A percentile compares a stretch with the other conserved stretches of the same genome.
Evolutionary conservation across 1,140 invertebrate genomes (phyloP).

Genomic region (Lucilia sericata): DNA sequence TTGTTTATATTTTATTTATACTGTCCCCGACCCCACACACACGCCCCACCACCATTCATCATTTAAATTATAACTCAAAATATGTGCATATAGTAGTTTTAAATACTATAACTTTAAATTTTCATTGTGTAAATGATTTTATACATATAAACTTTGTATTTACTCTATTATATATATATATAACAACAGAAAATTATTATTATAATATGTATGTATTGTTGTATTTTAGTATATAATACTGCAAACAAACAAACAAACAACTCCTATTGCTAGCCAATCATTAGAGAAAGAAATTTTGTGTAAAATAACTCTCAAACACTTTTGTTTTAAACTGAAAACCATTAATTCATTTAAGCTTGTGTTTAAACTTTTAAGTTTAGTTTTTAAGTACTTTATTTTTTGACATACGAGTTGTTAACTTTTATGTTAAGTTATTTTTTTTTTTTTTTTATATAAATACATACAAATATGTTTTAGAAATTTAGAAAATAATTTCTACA

Average conservation of each 20-base stretch:
- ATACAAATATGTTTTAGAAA: slow-evolving; percentile 6
- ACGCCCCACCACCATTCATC: neutral
- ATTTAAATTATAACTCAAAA: neutral
- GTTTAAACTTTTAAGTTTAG: slow-evolving; percentile 10
- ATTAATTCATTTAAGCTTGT: neutral
- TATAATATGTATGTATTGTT: neutral
- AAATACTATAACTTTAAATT: neutral
- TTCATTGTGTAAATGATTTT: slow-evolving; percentile 23
- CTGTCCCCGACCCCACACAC: neutral
- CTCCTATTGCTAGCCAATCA: slow-evolving; percentile 25
- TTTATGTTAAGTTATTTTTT: neutral
- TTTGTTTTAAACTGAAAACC: slow-evolving; percentile 15
- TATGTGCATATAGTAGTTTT: slow-evolving; percentile 20
- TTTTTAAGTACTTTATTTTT: slow-evolving; percentile 6
- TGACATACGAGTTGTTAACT: neutral
- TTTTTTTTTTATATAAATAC: slow-evolving; percentile 12
- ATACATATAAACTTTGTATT: slow-evolving; percentile 18
- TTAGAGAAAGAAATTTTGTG: neutral
- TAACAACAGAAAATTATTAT: neutral
- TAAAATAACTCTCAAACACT: neutral
- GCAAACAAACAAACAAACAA: slow-evolving; percentile 9
- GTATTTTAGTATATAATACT: slow-evolving; percentile 28
- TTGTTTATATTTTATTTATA: neutral
- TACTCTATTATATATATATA: neutral
- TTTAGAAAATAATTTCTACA: slow-evolving; percentile 18